phyloP scores from a whole-genome alignment of 2,888 invertebrate genomes.

The Xanthia togata region DNA sequence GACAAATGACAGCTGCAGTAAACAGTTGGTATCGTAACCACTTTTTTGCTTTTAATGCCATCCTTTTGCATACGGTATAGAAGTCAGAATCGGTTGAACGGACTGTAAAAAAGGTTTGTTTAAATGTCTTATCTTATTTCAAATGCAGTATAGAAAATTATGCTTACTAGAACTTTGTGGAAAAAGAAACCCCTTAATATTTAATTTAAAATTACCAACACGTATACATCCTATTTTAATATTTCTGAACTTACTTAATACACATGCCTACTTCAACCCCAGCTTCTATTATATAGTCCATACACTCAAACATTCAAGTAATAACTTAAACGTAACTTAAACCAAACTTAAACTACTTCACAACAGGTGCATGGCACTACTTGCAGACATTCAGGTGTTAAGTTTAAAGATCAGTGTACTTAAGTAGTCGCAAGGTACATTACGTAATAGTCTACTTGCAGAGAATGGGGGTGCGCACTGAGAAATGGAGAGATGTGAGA shows the following conservation, averaged over 20 bases:
- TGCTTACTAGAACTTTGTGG: neutral
- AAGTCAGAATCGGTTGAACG: too few relatives aligned
- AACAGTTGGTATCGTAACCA: too few relatives aligned
- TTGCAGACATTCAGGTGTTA: slow-evolving; percentile 35
- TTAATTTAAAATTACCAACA: neutral
- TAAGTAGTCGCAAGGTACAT: slow-evolving; percentile 29
- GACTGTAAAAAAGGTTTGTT: too few relatives aligned
- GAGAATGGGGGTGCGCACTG: neutral
- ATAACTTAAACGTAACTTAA: slow-evolving; percentile 44
- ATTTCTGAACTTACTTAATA: neutral
- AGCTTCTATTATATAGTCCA: neutral
- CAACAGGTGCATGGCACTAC: slow-evolving; percentile 45
- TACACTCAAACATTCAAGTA: slow-evolving; percentile 13
- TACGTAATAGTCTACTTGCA: slow-evolving; percentile 11
- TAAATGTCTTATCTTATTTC: too few relatives aligned
- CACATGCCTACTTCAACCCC: neutral
- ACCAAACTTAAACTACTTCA: slow-evolving; percentile 27
- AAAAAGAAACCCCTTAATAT: neutral
- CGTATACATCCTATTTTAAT: neutral
- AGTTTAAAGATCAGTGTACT: slow-evolving; percentile 46
- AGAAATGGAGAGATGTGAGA: neutral
- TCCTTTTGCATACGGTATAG: too few relatives aligned
- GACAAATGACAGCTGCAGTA: too few relatives aligned
- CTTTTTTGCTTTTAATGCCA: too few relatives aligned
- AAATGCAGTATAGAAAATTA: neutral